Percentiles rank a stretch among this genome's conserved stretches.
Evolutionary conservation across 2,797 vertebrate genomes (phyloP).

Genomic region (Setipinna tenuifilis): DNA sequence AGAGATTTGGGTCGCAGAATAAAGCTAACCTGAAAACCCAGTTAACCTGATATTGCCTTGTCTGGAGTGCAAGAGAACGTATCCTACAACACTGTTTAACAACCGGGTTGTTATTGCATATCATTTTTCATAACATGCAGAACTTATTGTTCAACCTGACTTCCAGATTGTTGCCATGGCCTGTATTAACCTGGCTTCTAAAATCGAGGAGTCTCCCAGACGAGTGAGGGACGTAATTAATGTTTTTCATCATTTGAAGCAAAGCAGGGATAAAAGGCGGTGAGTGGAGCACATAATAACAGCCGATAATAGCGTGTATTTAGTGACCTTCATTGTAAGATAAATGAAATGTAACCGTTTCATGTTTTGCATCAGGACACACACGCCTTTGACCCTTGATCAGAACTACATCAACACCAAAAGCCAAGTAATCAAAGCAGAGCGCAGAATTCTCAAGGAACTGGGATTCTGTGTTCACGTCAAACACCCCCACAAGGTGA

Average conservation of each 20-base stretch:
- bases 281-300: slow-evolving; percentile 61
- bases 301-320: not conserved
- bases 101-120: not conserved
- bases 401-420: slow-evolving; percentile 93
- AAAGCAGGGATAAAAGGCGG: slow-evolving; percentile 81
- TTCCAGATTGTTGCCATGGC: slow-evolving; percentile 88
- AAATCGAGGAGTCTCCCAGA: slow-evolving; percentile 85
- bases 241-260: slow-evolving; percentile 84
- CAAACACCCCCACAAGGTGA: slow-evolving; percentile 90
- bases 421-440: slow-evolving; percentile 90
- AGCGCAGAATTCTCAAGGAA: slow-evolving; percentile 87
- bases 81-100: not conserved
- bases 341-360: not conserved
- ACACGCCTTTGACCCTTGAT: slow-evolving; percentile 84
- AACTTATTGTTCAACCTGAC: not conserved
- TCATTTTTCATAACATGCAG: not conserved
- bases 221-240: slow-evolving; percentile 88
- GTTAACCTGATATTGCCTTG: not conserved
- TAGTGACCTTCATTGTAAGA: not conserved
- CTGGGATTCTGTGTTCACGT: slow-evolving; percentile 91
- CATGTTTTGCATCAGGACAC: slow-evolving; percentile 50
- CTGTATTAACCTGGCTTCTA: slow-evolving; percentile 86
- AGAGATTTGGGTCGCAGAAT: slow-evolving; percentile 2
- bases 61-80: not conserved
- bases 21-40: not conserved